phyloP scores from a whole-genome alignment of 2,888 invertebrate genomes.

The Leptopilina drosophilae region DNA sequence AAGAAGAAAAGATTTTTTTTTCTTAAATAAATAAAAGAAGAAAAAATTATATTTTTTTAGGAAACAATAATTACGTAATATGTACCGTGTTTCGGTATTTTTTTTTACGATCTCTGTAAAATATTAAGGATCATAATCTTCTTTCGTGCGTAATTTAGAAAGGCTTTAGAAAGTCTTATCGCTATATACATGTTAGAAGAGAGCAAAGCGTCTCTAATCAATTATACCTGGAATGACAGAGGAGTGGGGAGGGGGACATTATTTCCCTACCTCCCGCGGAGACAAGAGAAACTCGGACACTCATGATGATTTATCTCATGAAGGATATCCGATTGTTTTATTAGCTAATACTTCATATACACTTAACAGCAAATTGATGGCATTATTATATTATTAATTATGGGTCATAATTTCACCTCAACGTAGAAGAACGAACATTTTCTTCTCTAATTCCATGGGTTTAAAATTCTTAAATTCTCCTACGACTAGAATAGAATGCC shows the following conservation, averaged over 20 bases:
- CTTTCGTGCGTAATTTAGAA: constrained; percentile 57
- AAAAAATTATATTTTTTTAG: neutral
- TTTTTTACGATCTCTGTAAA: neutral
- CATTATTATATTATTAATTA: constrained; percentile 20
- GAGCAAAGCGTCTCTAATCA: constrained; percentile 61
- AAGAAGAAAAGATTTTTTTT: too few relatives aligned
- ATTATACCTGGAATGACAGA: constrained; percentile 51
- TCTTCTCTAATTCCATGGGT: neutral
- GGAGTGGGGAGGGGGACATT: constrained; percentile 31
- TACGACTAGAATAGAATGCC: too few relatives aligned
- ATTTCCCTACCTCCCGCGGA: constrained; percentile 44
- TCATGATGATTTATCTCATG: constrained; percentile 53
- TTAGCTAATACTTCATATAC: neutral
- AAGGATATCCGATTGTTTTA: constrained; percentile 53
- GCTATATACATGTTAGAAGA: constrained; percentile 51
- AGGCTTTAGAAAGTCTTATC: constrained; percentile 66
- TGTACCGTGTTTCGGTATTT: neutral
- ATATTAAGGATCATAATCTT: neutral
- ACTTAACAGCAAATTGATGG: neutral
- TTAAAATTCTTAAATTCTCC: too few relatives aligned
- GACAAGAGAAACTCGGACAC: constrained; percentile 49
- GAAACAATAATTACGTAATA: neutral
- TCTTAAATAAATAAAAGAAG: neutral
- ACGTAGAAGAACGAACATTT: neutral
- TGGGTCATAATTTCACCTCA: constrained; percentile 35